Percentiles rank a stretch among this genome's conserved stretches.
phyloP scores from a whole-genome alignment of 2,888 invertebrate species.

The Ethmia dodecea region DNA sequence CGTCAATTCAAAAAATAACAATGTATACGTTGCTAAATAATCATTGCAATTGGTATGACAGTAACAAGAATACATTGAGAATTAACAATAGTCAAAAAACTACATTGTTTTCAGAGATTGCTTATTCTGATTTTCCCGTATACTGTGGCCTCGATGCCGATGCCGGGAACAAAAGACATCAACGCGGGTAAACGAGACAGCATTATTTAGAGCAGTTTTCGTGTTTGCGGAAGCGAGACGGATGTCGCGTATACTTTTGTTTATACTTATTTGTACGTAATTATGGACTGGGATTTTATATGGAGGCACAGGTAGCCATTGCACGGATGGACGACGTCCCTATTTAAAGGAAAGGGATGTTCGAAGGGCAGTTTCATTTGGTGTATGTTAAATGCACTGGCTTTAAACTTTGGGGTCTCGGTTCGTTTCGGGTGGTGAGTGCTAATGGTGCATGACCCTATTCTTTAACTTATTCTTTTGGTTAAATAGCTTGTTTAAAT shows the following conservation, averaged over 20 bases:
- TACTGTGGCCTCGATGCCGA: conserved; percentile 36
- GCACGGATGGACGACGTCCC: conserved; percentile 70
- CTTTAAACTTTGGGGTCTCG: conserved; percentile 45
- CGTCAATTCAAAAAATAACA: too few relatives aligned
- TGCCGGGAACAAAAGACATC: conserved; percentile 66
- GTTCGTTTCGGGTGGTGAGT: conserved; percentile 54
- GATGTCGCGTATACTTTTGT: conserved; percentile 45
- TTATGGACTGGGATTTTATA: conserved; percentile 65
- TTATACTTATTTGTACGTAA: conserved; percentile 56
- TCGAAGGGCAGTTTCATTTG: conserved; percentile 44
- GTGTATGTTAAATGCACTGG: conserved; percentile 33
- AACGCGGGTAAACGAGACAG: conserved; percentile 52
- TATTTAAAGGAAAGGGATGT: conserved; percentile 55
- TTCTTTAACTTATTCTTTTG: conserved; percentile 32
- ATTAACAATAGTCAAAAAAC: not conserved
- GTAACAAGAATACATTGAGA: not conserved
- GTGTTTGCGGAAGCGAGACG: conserved; percentile 51
- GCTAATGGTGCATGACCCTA: conserved; percentile 60
- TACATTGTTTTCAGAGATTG: not conserved
- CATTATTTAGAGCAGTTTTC: conserved; percentile 28
- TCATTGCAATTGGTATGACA: too few relatives aligned
- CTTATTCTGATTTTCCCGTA: conserved; percentile 28
- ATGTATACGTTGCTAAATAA: too few relatives aligned
- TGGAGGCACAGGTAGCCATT: conserved; percentile 46
- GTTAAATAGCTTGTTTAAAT: too few relatives aligned